Evolutionary conservation across 2,113 vertebrate genomes (phyloP).

Genomic region (Brachionichthys hirsutus): DNA sequence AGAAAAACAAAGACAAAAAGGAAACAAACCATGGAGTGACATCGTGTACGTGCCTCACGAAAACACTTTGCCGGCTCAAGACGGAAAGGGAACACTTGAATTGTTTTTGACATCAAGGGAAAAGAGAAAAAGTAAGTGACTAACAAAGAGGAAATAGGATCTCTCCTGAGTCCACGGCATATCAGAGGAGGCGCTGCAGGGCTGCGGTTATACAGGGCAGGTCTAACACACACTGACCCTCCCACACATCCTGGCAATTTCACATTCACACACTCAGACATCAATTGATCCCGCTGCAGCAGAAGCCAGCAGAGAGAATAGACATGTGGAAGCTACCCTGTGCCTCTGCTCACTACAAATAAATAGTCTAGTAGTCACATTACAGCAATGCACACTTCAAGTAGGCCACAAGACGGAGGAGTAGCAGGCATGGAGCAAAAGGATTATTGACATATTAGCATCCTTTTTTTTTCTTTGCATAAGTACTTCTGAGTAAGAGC

Average conservation of each 20-base stretch:
- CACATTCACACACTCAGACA: slow-evolving; percentile 30
- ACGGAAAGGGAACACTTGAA: too few relatives aligned
- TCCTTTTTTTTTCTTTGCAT: slow-evolving; percentile 14
- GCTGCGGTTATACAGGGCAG: slow-evolving; percentile 20
- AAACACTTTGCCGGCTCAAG: too few relatives aligned
- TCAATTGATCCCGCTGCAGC: slow-evolving; percentile 73
- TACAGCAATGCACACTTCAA: slow-evolving; percentile 50
- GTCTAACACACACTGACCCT: slow-evolving; percentile 8
- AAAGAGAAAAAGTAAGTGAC: background rate
- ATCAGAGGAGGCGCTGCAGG: slow-evolving; percentile 50
- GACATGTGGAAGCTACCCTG: slow-evolving; percentile 49
- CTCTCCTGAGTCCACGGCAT: slow-evolving; percentile 54
- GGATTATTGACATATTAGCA: slow-evolving; percentile 18
- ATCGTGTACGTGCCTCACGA: too few relatives aligned
- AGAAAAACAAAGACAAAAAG: slow-evolving; percentile 23
- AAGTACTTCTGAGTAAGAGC: slow-evolving; percentile 1
- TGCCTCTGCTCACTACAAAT: slow-evolving; percentile 56
- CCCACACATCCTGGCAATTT: slow-evolving; percentile 9
- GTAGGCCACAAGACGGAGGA: slow-evolving; percentile 32
- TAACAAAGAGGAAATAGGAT: slow-evolving; percentile 24
- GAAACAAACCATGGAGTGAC: background rate
- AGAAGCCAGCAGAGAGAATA: slow-evolving; percentile 41
- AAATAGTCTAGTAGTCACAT: slow-evolving; percentile 52
- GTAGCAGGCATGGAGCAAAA: background rate
- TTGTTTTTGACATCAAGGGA: too few relatives aligned